phyloP scores from a whole-genome alignment of 2,797 vertebrate genomes.

The Sus cebifrons region DNA sequence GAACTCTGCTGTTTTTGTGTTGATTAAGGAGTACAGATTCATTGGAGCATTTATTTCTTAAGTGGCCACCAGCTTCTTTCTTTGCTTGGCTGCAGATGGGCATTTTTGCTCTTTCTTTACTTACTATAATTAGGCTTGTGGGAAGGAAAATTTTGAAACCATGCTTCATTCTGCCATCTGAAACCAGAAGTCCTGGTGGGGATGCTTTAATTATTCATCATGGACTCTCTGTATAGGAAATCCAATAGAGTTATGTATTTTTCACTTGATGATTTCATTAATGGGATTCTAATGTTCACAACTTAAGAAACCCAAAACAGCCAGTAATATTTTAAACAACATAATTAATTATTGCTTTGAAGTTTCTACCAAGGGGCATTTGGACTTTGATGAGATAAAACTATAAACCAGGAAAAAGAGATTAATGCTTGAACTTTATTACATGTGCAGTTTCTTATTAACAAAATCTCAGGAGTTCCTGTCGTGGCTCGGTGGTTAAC shows the following conservation, averaged over 20 bases:
- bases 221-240: slow-evolving; percentile 62
- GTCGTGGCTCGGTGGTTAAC: too few species aligned
- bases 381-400: slow-evolving; percentile 18
- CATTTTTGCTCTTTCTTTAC: background rate
- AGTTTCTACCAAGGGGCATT: background rate
- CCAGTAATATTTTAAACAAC: slow-evolving; percentile 68
- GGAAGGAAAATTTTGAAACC: slow-evolving; percentile 55
- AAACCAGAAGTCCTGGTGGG: slow-evolving; percentile 71
- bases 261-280: slow-evolving; percentile 77
- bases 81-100: slow-evolving; percentile 9
- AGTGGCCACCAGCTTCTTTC: background rate
- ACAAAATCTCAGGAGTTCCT: background rate
- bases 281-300: slow-evolving; percentile 61
- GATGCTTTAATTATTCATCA: slow-evolving; percentile 80
- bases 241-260: slow-evolving; percentile 71
- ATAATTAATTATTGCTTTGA: slow-evolving; percentile 47
- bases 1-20: background rate
- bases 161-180: slow-evolving; percentile 67
- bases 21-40: background rate
- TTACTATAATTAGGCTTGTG: slow-evolving; percentile 67
- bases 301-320: slow-evolving; percentile 31
- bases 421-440: background rate
- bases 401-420: slow-evolving; percentile 32
- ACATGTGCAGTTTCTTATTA: slow-evolving; percentile 6
- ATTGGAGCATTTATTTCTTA: slow-evolving; percentile 13